Evolutionary conservation across 2,888 invertebrate species (phyloP).

Genomic region (Macrosoma leucophasiata): DNA sequence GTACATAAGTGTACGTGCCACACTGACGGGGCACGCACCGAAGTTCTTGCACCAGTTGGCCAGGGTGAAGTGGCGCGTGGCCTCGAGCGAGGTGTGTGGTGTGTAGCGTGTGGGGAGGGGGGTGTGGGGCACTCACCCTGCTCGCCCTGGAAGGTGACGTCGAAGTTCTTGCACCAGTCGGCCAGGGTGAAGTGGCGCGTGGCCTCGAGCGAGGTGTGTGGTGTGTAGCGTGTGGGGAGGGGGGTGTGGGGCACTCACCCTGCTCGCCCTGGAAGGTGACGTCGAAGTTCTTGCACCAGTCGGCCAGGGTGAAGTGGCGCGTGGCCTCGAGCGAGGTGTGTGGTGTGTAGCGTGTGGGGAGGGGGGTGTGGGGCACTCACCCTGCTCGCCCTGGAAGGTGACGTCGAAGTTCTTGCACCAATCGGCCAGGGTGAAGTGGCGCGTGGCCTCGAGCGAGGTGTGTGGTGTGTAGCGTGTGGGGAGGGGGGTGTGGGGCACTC

Average conservation of each 20-base stretch:
- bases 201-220: constrained; percentile 86
- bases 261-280: constrained; percentile 95
- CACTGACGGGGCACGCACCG: too few relatives aligned
- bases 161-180: constrained; percentile 97
- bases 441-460: constrained; percentile 89
- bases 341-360: constrained; percentile 66
- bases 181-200: constrained; percentile 89
- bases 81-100: constrained; percentile 85
- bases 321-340: constrained; percentile 89
- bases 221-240: constrained; percentile 51
- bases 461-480: constrained; percentile 71
- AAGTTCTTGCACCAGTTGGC: constrained; percentile 97
- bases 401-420: constrained; percentile 97
- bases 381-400: constrained; percentile 95
- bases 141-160: constrained; percentile 94
- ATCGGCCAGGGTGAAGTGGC: constrained; percentile 89
- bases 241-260: constrained; percentile 68
- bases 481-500: constrained; percentile 6
- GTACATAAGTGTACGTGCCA: constrained; percentile 42
- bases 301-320: constrained; percentile 88
- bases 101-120: not conserved
- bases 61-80: constrained; percentile 89
- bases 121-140: constrained; percentile 78
- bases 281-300: constrained; percentile 97
- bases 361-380: constrained; percentile 48